Evolutionary conservation across 2,797 vertebrate genomes (phyloP), one percentile per base, ranked within the genome.

Genomic region (Megalops cyprinoides): DNA sequence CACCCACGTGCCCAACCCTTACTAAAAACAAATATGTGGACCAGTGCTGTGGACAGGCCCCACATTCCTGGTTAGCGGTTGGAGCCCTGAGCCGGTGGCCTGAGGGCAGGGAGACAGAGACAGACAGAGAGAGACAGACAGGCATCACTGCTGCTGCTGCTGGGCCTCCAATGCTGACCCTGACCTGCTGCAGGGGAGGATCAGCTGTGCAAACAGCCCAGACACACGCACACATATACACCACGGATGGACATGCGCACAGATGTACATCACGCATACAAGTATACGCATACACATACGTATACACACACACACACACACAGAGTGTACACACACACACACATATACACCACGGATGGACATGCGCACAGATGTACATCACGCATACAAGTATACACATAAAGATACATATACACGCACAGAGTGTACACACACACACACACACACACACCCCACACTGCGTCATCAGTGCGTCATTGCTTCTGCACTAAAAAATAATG

Each of bases 201-300:
- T 90, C 90, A 91, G 88, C 90, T 91, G 87, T 85, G 87, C 80
- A 91, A 91, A 91, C 60, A 82, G 62, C 81, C 87, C 81, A n/a
- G 25, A 65, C 25, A 74, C 37, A 42, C 67, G 37, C 34, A 71
- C 23, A 74, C 18, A 39, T 9, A 46, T 1, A 46, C 8, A 23
- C 37, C 28, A 42, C 15, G 15, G 31, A 71, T 7, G 6, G 67
- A 71, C 67, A n/a, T n/a, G n/a, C n/a, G n/a, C n/a, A n/a, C n/a
- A n/a, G n/a, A n/a, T n/a, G n/a, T n/a, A n/a, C n/a, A n/a, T n/a
- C n/a, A n/a, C n/a, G n/a, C n/a, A n/a, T n/a, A n/a, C n/a, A n/a
- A n/a, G n/a, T n/a, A n/a, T n/a, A n/a, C n/a, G n/a, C 2, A 46
- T 1, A 23, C 71, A 46, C 42, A 46, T 39, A 7, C 10, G 20